Base-by-base conservation (phyloP, 2,888 invertebrate species). In the Dryomyza anilis region DNA sequence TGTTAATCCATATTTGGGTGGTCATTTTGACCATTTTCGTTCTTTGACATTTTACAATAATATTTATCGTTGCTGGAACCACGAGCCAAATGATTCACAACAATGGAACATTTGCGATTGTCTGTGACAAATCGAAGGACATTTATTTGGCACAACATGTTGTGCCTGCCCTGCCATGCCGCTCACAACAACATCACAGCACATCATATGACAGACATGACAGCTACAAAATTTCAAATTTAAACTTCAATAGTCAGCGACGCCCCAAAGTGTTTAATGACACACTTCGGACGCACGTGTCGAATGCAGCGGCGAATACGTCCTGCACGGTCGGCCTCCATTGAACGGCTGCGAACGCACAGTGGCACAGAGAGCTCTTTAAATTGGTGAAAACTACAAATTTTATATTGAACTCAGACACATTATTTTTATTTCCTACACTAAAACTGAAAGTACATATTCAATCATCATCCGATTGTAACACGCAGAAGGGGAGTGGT, bases 261-360 rank as follows among this genome's bases (percentile, higher is more conserved):
- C 69, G 71, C 67, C 69, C 27, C 66, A 68, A 70, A 71, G 70
- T 71, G 70, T 68, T 73, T 71, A 72, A 67, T 65, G 67, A 52
- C 69, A 67, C 66, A 65, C 66, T 69, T 60, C 66, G 55, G 25
- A 30, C 36, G 63, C 69, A 69, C 69, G 69, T 69, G 68, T 60
- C 68, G 33, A 60, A n/a, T n/a, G n/a, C n/a, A n/a, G n/a, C n/a
- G n/a, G n/a, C n/a, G n/a, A n/a, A n/a, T n/a, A n/a, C n/a, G n/a
- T n/a, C n/a, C n/a, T n/a, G n/a, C n/a, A n/a, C n/a, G n/a, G n/a
- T n/a, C n/a, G n/a, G n/a, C n/a, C n/a, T n/a, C n/a, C n/a, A n/a
- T n/a, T n/a, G n/a, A n/a, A n/a, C n/a, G n/a, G n/a, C n/a, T n/a
- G n/a, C n/a, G n/a, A n/a, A n/a, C n/a, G n/a, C n/a, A n/a, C n/a